Percentiles rank a stretch among this genome's conserved stretches.
Evolutionary conservation across 1,140 invertebrate species (phyloP).

Genomic region (Drosophila cardini): DNA sequence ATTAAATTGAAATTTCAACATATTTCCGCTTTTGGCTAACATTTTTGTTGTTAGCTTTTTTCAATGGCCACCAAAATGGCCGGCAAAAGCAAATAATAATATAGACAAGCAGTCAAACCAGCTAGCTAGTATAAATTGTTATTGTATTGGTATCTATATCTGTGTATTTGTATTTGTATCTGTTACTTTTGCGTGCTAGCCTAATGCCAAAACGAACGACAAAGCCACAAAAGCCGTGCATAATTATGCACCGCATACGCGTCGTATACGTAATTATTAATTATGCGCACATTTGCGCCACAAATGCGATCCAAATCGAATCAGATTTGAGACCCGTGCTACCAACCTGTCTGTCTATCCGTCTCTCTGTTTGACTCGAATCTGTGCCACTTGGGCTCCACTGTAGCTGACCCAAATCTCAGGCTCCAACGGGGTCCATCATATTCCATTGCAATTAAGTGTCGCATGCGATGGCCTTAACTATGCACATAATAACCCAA

Average conservation of each 20-base stretch:
- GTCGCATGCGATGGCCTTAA: constrained; percentile 75
- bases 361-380: constrained; percentile 1
- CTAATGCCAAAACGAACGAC: constrained; percentile 27
- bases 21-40: constrained; percentile 62
- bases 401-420: constrained; percentile 34
- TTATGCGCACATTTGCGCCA: constrained; percentile 47
- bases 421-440: constrained; percentile 39
- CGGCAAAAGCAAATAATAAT: constrained; percentile 29
- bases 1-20: constrained; percentile 75
- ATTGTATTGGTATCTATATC: constrained; percentile 16
- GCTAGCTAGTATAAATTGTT: constrained; percentile 1
- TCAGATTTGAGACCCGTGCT: constrained; percentile 46
- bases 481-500: constrained; percentile 83
- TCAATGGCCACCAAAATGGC: constrained; percentile 49
- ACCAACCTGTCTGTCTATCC: not conserved
- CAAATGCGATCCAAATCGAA: constrained; percentile 65
- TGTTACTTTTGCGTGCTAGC: constrained; percentile 44
- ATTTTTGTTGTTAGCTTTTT: constrained; percentile 11
- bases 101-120: constrained; percentile 10
- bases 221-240: constrained; percentile 52
- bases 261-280: constrained; percentile 60
- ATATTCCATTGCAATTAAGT: constrained; percentile 72
- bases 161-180: constrained; percentile 16
- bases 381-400: constrained; percentile 25
- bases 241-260: constrained; percentile 58